Evolutionary conservation across 2,113 vertebrate species (phyloP).

Genomic region (Telmatochromis sp.): DNA sequence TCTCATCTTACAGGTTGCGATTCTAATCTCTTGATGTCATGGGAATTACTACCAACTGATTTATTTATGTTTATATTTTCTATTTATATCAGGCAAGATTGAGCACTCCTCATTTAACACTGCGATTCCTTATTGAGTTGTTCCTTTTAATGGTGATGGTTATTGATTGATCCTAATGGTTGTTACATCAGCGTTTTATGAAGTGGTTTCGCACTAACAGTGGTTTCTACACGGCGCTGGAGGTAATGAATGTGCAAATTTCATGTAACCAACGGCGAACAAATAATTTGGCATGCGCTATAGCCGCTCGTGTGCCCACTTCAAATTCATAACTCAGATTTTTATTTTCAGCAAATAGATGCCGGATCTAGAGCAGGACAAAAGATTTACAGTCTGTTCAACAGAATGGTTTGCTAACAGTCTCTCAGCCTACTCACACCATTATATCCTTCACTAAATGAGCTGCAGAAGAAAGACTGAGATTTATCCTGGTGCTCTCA

Average conservation of each 20-base stretch:
- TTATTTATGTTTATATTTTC: not conserved
- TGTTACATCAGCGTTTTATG: not conserved
- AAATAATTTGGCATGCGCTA: slow-evolving; percentile 4
- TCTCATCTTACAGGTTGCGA: not conserved
- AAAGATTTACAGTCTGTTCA: slow-evolving; percentile 43
- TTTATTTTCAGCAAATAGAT: slow-evolving; percentile 24
- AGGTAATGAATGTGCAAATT: not conserved
- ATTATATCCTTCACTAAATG: slow-evolving; percentile 59
- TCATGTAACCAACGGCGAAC: not conserved
- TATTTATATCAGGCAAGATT: not conserved
- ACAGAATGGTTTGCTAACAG: slow-evolving; percentile 39
- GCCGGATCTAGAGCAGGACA: slow-evolving; percentile 17
- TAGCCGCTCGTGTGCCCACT: not conserved
- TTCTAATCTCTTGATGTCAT: not conserved
- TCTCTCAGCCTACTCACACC: slow-evolving; percentile 39
- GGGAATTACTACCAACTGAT: not conserved
- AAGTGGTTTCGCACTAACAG: not conserved
- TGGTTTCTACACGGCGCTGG: not conserved
- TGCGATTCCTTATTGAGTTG: slow-evolving; percentile 27
- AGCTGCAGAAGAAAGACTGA: slow-evolving; percentile 35
- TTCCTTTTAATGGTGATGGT: not conserved
- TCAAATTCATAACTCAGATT: slow-evolving; percentile 29
- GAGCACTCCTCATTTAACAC: not conserved
- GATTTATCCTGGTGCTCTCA: slow-evolving; percentile 52
- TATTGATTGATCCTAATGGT: slow-evolving; percentile 7